These are phyloP conservation scores for Cartodere bifasciata DNA, from an alignment of 2,888 invertebrate species.

Conservation along the genomic window DNA sequence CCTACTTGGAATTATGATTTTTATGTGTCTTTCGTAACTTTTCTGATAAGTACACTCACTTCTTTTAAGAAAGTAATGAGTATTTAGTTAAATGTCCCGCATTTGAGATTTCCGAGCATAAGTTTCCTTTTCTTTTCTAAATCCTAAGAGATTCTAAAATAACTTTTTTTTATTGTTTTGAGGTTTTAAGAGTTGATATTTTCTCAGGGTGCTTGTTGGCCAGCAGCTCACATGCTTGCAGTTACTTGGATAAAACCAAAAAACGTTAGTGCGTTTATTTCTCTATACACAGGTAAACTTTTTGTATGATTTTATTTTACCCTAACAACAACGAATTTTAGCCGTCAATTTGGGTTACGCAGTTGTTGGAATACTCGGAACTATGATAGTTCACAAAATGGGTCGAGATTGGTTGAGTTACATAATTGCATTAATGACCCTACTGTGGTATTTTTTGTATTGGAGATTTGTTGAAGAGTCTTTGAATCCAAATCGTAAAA, in stretches of 20 bases:
- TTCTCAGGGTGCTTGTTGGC: constrained; percentile 44
- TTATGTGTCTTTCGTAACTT: no score
- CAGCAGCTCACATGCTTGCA: constrained; percentile 45
- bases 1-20: no score
- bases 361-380: constrained; percentile 41
- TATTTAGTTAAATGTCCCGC: no score
- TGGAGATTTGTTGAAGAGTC: constrained; percentile 43
- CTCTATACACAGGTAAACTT: constrained; percentile 40
- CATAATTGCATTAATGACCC: constrained; percentile 35
- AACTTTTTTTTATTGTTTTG: no score
- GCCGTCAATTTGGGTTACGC: constrained; percentile 45
- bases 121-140: no score
- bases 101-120: no score
- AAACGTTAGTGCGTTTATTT: constrained; percentile 42
- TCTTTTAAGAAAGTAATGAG: no score
- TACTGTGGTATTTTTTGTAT: constrained; percentile 43
- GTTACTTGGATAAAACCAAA: constrained; percentile 46
- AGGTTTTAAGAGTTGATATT: no score
- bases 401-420: constrained; percentile 44
- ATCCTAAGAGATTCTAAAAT: no score
- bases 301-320: no score
- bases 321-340: no score
- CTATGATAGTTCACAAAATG: constrained; percentile 37
- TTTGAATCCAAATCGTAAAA: constrained; percentile 34
- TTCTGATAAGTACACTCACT: no score